Percentiles rank a stretch among this genome's conserved stretches.
phyloP scores from a whole-genome alignment of 2,797 vertebrate genomes.

The Tapera naevia region DNA sequence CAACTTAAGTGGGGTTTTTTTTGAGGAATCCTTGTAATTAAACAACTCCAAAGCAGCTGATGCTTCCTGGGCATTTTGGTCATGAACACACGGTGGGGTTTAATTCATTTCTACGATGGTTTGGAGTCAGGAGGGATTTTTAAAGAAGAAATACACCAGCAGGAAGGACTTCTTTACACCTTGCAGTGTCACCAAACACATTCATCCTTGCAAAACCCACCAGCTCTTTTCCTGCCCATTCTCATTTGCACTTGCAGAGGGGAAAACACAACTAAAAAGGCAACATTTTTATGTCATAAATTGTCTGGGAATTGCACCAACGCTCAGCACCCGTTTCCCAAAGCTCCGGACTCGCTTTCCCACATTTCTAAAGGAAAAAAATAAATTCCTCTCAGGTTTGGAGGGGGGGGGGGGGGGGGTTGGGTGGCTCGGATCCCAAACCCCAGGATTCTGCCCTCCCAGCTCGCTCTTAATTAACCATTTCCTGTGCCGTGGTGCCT shows the following conservation, averaged over 20 bases:
- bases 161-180: no score
- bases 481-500: conserved; percentile 24
- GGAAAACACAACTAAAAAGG: not conserved
- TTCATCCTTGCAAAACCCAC: not conserved
- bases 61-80: not conserved
- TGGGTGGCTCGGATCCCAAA: not conserved
- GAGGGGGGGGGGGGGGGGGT: not conserved
- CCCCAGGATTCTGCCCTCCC: not conserved
- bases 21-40: not conserved
- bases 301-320: not conserved
- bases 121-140: not conserved
- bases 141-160: not conserved
- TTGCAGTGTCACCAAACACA: not conserved
- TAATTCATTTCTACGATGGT: not conserved
- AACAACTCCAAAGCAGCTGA: not conserved
- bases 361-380: not conserved
- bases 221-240: not conserved
- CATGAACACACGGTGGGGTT: no score
- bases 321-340: no score
- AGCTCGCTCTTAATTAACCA: conserved; percentile 54
- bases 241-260: not conserved
- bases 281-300: not conserved
- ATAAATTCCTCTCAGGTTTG: not conserved
- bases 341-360: not conserved
- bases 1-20: not conserved